A percentile compares a stretch with the other conserved stretches of the same genome.
phyloP scores from a whole-genome alignment of 1,140 invertebrate genomes.

The Eriocheir sinensis region DNA sequence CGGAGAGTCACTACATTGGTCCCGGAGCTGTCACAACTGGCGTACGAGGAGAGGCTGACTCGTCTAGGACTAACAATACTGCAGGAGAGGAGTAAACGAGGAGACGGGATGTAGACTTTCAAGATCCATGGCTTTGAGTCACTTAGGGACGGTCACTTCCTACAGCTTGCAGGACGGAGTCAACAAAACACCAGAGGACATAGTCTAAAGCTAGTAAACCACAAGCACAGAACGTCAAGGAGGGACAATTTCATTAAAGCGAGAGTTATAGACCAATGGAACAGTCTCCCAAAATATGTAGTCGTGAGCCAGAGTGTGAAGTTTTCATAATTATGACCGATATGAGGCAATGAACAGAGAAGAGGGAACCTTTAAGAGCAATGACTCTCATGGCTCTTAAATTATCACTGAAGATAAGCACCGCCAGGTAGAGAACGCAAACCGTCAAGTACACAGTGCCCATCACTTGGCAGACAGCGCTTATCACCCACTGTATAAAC shows the following conservation, averaged over 20 bases:
- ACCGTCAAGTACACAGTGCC: too few relatives aligned
- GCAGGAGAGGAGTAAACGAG: neutral
- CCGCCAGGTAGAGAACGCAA: too few relatives aligned
- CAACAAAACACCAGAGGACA: conserved; percentile 31
- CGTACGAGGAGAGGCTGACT: neutral
- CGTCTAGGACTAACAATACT: neutral
- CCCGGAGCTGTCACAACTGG: neutral
- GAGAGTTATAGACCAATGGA: neutral
- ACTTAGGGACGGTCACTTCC: neutral
- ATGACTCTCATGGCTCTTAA: neutral
- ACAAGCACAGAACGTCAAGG: neutral
- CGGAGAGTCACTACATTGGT: neutral
- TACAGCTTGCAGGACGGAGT: neutral
- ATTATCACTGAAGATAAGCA: conserved; percentile 24
- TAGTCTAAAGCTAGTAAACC: neutral
- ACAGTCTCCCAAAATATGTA: neutral
- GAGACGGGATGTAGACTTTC: neutral
- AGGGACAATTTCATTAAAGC: neutral
- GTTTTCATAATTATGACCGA: neutral
- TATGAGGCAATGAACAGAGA: neutral
- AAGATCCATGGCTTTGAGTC: neutral
- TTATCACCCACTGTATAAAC: too few relatives aligned
- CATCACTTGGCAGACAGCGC: too few relatives aligned
- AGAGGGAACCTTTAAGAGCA: neutral
- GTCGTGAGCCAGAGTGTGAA: conserved; percentile 16